Conservation (phyloP, 1,140 invertebrate species). For the Cryptotermes secundus region DNA sequence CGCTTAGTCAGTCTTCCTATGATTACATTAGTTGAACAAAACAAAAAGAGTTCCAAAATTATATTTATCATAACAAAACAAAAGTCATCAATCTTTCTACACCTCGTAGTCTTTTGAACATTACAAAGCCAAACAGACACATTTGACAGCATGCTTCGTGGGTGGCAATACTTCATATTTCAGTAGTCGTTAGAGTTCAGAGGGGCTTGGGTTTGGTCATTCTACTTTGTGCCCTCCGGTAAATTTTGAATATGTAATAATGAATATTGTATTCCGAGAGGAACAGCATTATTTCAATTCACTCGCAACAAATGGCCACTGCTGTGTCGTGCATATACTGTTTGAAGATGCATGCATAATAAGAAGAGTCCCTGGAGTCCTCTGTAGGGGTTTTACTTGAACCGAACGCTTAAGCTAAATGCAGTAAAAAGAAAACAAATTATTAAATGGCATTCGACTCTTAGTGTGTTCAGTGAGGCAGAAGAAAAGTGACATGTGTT, state of each 20-base stretch:
- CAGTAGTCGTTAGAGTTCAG: not conserved
- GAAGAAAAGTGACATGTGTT: no score
- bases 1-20: no score
- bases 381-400: not conserved
- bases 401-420: not conserved
- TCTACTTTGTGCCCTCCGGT: not conserved
- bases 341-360: not conserved
- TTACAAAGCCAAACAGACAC: not conserved
- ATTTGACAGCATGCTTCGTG: not conserved
- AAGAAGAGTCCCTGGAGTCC: not conserved
- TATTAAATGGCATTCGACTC: no score
- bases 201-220: not conserved
- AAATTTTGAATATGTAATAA: not conserved
- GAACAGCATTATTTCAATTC: not conserved
- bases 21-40: not conserved
- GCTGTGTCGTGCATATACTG: not conserved
- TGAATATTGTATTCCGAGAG: not conserved
- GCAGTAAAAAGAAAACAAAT: not conserved
- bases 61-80: not conserved
- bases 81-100: not conserved
- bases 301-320: not conserved
- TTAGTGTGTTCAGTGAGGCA: no score
- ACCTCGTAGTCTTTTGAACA: not conserved
- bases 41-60: not conserved
- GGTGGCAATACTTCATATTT: not conserved